These are phyloP conservation scores for Bathynomus jamesi DNA, from an alignment of 1,140 invertebrate genomes.

Conservation along the genomic window DNA sequence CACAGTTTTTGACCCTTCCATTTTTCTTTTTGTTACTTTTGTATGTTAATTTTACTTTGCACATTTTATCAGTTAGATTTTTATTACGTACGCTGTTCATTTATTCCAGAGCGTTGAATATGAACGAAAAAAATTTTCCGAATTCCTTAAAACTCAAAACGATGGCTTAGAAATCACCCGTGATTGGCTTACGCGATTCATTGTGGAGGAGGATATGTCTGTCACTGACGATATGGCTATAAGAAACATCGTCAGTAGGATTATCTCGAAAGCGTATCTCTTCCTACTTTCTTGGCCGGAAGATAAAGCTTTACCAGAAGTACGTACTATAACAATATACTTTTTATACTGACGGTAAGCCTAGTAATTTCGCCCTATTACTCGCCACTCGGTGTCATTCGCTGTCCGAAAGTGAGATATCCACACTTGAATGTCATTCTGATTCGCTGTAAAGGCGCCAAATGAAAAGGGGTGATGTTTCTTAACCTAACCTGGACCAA, in stretches of 20 bases:
- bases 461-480: too few species aligned
- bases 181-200: constrained; percentile 54
- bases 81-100: too few species aligned
- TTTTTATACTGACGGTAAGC: not conserved
- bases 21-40: too few species aligned
- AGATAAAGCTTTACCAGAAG: constrained; percentile 59
- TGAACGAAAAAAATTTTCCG: constrained; percentile 83
- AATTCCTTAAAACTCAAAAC: constrained; percentile 69
- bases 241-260: constrained; percentile 34
- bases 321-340: constrained; percentile 40
- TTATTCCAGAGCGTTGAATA: constrained; percentile 72
- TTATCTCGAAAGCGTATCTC: constrained; percentile 58
- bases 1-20: too few species aligned
- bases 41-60: too few species aligned
- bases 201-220: not conserved
- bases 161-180: constrained; percentile 70
- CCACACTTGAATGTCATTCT: too few species aligned
- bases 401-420: too few species aligned
- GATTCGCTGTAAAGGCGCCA: too few species aligned
- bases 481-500: too few species aligned
- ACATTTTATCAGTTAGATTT: too few species aligned
- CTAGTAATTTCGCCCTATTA: too few species aligned
- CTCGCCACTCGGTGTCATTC: too few species aligned
- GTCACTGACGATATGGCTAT: constrained; percentile 16
- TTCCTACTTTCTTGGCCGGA: constrained; percentile 69